These are phyloP conservation scores for Chloropsis cyanopogon DNA, from an alignment of 2,113 vertebrate genomes.

Conservation along the genomic window DNA sequence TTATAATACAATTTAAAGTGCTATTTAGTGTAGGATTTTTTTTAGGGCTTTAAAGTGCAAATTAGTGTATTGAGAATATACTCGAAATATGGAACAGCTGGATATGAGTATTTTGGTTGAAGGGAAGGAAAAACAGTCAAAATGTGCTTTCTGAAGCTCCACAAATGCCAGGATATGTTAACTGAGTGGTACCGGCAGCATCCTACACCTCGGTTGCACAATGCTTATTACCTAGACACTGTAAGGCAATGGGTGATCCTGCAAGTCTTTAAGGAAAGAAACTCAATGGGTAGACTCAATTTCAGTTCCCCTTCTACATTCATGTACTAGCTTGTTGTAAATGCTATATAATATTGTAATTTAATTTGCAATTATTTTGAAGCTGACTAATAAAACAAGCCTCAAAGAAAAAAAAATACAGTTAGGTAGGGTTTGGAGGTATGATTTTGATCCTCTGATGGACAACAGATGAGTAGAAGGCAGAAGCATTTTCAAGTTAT, in stretches of 20 bases:
- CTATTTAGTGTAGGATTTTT: slow-evolving; percentile 17
- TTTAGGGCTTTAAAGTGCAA: slow-evolving; percentile 44
- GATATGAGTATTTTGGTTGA: slow-evolving; percentile 25
- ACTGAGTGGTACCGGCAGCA: neutral
- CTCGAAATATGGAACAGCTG: slow-evolving; percentile 61
- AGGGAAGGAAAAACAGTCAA: slow-evolving; percentile 23
- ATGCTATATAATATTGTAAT: neutral
- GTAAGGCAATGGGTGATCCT: slow-evolving; percentile 25
- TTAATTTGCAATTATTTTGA: neutral
- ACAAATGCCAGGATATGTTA: neutral
- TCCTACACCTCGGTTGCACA: slow-evolving; percentile 60
- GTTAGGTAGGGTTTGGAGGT: neutral
- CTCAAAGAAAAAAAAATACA: neutral
- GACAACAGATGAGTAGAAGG: neutral
- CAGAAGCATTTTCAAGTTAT: neutral
- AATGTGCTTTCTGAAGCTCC: slow-evolving; percentile 1
- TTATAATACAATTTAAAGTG: slow-evolving; percentile 45
- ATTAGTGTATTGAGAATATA: slow-evolving; percentile 56
- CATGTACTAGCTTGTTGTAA: neutral
- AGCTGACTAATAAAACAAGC: neutral
- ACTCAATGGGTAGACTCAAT: neutral
- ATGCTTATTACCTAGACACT: slow-evolving; percentile 56
- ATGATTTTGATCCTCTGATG: neutral
- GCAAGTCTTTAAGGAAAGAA: slow-evolving; percentile 1
- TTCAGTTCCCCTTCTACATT: neutral